A percentile compares a stretch with the other conserved stretches of the same genome.
Conservation (phyloP, 1,140 invertebrate species). For the Drosophila hydei region DNA sequence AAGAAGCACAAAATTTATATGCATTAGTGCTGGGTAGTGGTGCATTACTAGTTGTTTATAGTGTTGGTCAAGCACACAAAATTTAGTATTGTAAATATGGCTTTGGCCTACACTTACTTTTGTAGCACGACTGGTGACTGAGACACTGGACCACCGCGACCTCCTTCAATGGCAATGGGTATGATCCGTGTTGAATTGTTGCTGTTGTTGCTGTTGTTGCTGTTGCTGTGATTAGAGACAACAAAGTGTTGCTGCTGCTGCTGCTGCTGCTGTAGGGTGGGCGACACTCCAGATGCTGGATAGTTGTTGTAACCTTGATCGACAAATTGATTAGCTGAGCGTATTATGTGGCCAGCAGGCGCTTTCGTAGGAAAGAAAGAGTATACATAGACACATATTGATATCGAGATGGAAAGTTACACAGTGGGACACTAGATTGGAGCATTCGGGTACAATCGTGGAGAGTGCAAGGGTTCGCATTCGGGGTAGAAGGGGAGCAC, state of each 20-base stretch:
- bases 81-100: neutral
- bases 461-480: constrained; percentile 44
- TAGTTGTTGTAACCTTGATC: constrained; percentile 84
- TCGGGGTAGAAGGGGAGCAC: constrained; percentile 10
- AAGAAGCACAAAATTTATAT: constrained; percentile 71
- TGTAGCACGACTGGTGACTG: constrained; percentile 77
- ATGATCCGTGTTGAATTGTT: constrained; percentile 70
- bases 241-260: constrained; percentile 65
- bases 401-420: constrained; percentile 68
- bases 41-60: constrained; percentile 34
- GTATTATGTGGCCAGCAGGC: constrained; percentile 80
- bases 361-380: constrained; percentile 78
- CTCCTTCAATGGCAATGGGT: constrained; percentile 73
- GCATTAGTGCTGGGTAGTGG: constrained; percentile 62
- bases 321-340: constrained; percentile 84
- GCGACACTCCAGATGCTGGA: constrained; percentile 33
- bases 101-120: constrained; percentile 67
- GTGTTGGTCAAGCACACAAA: constrained; percentile 66
- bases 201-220: constrained; percentile 66
- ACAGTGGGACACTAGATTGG: constrained; percentile 42
- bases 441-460: constrained; percentile 24
- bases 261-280: constrained; percentile 30
- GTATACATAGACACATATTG: constrained; percentile 76
- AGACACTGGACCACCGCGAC: constrained; percentile 73
- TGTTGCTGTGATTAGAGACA: constrained; percentile 27